Percentiles rank a stretch among this genome's conserved stretches.
These are phyloP conservation scores for Plusia festucae DNA, from an alignment of 2,888 invertebrate genomes.

Conservation along the genomic window DNA sequence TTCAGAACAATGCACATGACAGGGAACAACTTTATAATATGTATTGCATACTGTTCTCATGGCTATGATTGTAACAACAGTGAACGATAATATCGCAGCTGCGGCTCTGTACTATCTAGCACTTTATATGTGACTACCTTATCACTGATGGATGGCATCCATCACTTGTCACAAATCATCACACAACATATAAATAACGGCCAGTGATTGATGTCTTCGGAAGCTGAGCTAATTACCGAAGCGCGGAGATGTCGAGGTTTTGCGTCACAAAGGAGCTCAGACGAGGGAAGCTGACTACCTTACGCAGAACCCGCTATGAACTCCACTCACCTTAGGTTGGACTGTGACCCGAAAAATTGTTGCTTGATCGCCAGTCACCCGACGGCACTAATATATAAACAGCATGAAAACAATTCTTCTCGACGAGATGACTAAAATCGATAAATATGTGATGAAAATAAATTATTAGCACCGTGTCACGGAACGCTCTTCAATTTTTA, in stretches of 20 bases:
- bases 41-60: slow-evolving; percentile 20
- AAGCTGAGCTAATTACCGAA: slow-evolving; percentile 55
- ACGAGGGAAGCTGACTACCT: slow-evolving; percentile 52
- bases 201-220: slow-evolving; percentile 61
- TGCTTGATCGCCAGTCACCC: slow-evolving; percentile 75
- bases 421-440: slow-evolving; percentile 82
- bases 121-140: slow-evolving; percentile 46
- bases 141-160: slow-evolving; percentile 55
- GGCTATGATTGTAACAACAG: slow-evolving; percentile 20
- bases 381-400: slow-evolving; percentile 82
- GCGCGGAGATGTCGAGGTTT: slow-evolving; percentile 54
- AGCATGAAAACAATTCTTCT: slow-evolving; percentile 81
- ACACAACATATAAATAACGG: slow-evolving; percentile 62
- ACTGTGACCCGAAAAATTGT: slow-evolving; percentile 83
- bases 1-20: slow-evolving; percentile 6
- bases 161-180: slow-evolving; percentile 63
- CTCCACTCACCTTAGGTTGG: slow-evolving; percentile 80
- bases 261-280: slow-evolving; percentile 67
- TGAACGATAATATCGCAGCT: slow-evolving; percentile 26
- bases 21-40: slow-evolving; percentile 20
- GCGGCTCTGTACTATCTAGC: slow-evolving; percentile 25
- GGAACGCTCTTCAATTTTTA: slow-evolving; percentile 69
- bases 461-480: slow-evolving; percentile 73
- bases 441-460: slow-evolving; percentile 79
- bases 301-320: slow-evolving; percentile 49